Base-by-base conservation (phyloP, 1,140 invertebrate genomes). In the Calliopsis andreniformis region DNA sequence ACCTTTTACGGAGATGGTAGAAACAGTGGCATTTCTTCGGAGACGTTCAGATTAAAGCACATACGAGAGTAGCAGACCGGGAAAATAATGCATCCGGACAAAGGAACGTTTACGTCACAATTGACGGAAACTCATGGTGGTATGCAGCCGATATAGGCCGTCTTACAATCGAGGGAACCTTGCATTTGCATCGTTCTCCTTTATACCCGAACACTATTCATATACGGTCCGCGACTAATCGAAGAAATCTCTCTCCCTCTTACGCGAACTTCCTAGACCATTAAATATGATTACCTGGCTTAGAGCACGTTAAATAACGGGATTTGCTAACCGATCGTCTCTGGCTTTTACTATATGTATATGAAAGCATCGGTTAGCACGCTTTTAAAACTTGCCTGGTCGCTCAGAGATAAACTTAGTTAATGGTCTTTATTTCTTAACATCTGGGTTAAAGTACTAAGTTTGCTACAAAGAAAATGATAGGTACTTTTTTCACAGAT, bases 211-310 rank as follows among this genome's bases (percentile, higher is more conserved):
- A 55, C 28, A 12, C 23, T 3, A 35, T 56, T 47, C 64, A 20
- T 58, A 28, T 64, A 30, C 66, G 61, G 28, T 45, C 47, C 64
- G 49, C 25, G 55, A 35, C 43, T 58, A 58, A 85, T 85, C 64
- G 76, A 79, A 81, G 80, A 85, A 85, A 85, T 85, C 67, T 84
- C 67, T 80, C 43, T 68, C 30, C n/a, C 42, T 42, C 61, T 45
- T 71, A 66, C 64, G 62, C 20, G 55, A 75, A 81, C 83, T 85
- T 85, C 79, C 84, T 84, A 72, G 59, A 56, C 75, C 79, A 86
- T 86, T 86, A 84, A 85, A 79, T 83, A 79, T 84, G 76, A 86
- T 85, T 85, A 84, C 76, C 51, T 20, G 49, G 53, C 71, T 66
- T 32, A 70, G 39, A 43, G 47, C 32, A 69, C 14, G 76, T 85